Evolutionary conservation across 2,888 invertebrate genomes (phyloP), one percentile per base, ranked within the genome.

Genomic region (Tetrapedia diversipes): DNA sequence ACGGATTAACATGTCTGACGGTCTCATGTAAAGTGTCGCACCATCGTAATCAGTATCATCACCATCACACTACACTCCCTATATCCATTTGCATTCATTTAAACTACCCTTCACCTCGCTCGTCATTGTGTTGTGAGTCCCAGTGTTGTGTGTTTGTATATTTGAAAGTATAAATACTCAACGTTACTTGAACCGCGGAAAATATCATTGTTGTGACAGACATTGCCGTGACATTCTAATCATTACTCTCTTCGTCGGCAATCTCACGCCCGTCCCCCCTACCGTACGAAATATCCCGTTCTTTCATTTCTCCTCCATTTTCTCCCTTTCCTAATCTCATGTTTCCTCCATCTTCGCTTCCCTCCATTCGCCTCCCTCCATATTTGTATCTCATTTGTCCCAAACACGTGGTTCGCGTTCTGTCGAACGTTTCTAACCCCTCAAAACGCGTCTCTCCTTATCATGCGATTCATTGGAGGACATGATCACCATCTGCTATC

Each of bases 111-210:
- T 82, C 74, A 84, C 80, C 82, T 80, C 81, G 80, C 81, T 80
- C 79, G 79, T 82, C 83, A 87, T 84, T 88, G 88, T 89, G 86
- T 88, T 91, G 90, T 90, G 84, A 87, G 80, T 89, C 89, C 90
- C 80, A 82, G 85, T 91, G 90, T 91, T 91, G 90, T 91, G 88
- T 91, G 90, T 87, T 83, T 90, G 88, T 90, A 90, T 88, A 89
- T 87, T 89, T 91, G 91, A 91, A 91, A 91, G 91, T 91, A 91
- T 91, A 90, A 91, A 91, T 91, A 91, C 91, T 91, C 91, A 91
- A 91, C 89, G 91, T 91, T 90, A 89, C 80, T 83, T 86, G 82
- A 88, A 86, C 24, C 83, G 84, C 81, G 82, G 37, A 64, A 68
- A 56, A 70, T 61, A 22, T 72, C 77, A 71, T 70, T 64, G 56